Evolutionary conservation across 2,888 invertebrate species (phyloP).

Genomic region (Xestoiulus laeticollis): DNA sequence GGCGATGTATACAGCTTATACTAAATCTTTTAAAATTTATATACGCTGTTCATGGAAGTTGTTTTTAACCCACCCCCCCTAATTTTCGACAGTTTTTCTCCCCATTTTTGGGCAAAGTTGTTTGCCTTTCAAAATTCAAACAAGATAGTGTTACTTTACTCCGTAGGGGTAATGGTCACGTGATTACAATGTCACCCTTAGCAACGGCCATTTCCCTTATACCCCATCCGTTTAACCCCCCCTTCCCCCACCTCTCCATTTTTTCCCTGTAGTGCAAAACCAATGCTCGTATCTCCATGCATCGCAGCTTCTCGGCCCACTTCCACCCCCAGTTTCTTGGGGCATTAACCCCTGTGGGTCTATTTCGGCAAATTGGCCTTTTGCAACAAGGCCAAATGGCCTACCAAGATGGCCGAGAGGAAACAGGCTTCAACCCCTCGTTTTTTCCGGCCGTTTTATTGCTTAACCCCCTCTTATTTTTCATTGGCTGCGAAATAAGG

Average conservation of each 20-base stretch:
- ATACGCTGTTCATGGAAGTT: neutral
- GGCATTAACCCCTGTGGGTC: constrained; percentile 38
- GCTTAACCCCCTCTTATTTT: constrained; percentile 40
- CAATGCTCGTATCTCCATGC: neutral
- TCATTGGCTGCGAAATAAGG: constrained; percentile 12
- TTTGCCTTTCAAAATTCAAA: constrained; percentile 37
- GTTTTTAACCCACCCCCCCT: constrained; percentile 28
- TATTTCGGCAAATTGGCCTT: constrained; percentile 5
- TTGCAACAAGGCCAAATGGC: constrained; percentile 21
- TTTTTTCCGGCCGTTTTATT: constrained; percentile 9
- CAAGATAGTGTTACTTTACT: constrained; percentile 35
- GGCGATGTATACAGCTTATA: neutral
- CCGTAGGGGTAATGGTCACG: constrained; percentile 41
- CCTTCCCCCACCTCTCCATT: too few species aligned
- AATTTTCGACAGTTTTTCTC: constrained; percentile 34
- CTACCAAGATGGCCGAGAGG: constrained; percentile 28
- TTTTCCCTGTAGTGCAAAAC: neutral
- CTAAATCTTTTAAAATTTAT: constrained; percentile 10
- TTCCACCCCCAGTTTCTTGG: constrained; percentile 32
- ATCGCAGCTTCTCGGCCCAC: neutral
- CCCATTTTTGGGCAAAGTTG: constrained; percentile 36
- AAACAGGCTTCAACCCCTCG: constrained; percentile 12
- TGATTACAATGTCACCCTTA: constrained; percentile 24
- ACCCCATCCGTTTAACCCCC: constrained; percentile 32
- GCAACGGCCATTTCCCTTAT: constrained; percentile 9